These are phyloP conservation scores for Steinernema feltiae DNA, from an alignment of 1,140 invertebrate species.

Conservation along the genomic window DNA sequence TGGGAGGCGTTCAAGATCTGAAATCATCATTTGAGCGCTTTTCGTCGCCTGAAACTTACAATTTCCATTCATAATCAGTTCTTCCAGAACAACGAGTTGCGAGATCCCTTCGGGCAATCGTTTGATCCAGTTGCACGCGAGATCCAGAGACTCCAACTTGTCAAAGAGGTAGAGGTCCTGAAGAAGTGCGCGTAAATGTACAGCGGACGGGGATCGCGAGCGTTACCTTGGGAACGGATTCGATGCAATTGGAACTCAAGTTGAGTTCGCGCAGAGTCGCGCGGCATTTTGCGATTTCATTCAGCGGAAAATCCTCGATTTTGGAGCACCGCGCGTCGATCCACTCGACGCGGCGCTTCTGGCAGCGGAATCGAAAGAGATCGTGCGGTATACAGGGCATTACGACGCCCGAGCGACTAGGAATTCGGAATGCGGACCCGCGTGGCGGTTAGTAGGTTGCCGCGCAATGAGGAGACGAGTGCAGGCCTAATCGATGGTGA, in stretches of 20 bases:
- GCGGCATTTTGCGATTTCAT: background rate
- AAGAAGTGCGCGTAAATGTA: background rate
- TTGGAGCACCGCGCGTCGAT: slow-evolving; percentile 5
- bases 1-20: background rate
- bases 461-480: background rate
- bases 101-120: background rate
- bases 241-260: slow-evolving; percentile 1
- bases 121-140: background rate
- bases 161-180: background rate
- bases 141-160: background rate
- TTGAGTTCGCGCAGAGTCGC: slow-evolving; percentile 2
- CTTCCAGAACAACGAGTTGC: background rate
- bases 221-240: slow-evolving; percentile 4
- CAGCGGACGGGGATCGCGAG: background rate
- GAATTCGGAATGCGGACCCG: background rate
- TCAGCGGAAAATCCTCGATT: background rate
- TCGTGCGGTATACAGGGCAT: background rate
- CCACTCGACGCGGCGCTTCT: background rate
- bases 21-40: background rate
- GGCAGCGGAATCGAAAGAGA: background rate
- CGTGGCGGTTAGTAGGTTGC: background rate
- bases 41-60: background rate
- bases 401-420: background rate
- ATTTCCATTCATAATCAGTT: background rate
- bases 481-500: background rate